These are phyloP conservation scores for Ormyrus pomaceus DNA, from an alignment of 2,888 invertebrate genomes.

Conservation along the genomic window DNA sequence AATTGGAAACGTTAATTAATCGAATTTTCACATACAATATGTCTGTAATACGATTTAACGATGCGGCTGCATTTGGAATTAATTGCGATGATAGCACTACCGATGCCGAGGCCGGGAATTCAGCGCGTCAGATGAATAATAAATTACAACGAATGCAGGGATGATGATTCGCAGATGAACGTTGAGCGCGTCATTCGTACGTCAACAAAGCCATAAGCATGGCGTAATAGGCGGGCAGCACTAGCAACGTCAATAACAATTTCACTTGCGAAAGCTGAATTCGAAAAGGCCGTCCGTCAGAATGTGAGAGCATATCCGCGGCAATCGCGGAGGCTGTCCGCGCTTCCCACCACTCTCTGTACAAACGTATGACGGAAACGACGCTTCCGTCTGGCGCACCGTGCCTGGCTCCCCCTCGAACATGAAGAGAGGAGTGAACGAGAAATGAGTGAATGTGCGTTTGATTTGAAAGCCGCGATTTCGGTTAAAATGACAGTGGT, in stretches of 20 bases:
- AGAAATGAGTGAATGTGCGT: conserved; percentile 43
- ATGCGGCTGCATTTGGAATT: no score
- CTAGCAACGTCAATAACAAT: conserved; percentile 42
- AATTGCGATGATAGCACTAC: no score
- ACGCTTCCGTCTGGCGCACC: conserved; percentile 9
- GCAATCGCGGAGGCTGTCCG: conserved; percentile 30
- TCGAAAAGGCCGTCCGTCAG: conserved; percentile 37
- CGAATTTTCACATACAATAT: no score
- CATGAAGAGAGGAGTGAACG: neutral
- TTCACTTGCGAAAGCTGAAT: conserved; percentile 34
- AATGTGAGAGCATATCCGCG: conserved; percentile 14
- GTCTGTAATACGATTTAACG: no score
- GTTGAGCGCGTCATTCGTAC: neutral
- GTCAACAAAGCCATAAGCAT: conserved; percentile 14
- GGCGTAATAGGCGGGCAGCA: neutral
- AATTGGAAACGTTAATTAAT: no score
- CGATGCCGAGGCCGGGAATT: no score
- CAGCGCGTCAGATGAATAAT: conserved; percentile 4
- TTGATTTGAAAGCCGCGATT: conserved; percentile 45
- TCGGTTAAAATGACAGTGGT: conserved; percentile 43
- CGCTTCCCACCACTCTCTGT: neutral
- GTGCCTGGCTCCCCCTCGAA: no score
- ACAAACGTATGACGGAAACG: conserved; percentile 24
- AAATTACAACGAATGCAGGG: conserved; percentile 12
- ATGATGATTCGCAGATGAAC: neutral